Evolutionary conservation across 2,888 invertebrate species (phyloP), one percentile per base, ranked within the genome.

Genomic region (Alloscopus bannaensis): DNA sequence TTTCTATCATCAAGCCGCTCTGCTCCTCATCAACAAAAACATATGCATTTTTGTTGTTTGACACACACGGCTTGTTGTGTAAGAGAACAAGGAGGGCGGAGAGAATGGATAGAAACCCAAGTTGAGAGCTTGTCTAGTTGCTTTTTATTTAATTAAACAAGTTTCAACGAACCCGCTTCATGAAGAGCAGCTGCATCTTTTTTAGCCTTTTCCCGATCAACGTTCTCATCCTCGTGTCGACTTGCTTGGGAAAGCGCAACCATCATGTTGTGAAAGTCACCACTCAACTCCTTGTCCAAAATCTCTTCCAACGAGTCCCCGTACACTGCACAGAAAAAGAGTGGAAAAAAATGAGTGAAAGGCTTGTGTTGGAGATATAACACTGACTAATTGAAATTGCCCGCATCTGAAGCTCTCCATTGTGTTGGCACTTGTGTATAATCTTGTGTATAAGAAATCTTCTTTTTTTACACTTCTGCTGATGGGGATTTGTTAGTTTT

Each of bases 231-330:
- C 47, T 85, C 86, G 78, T 86, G 84, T 36, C 85, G 75, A 18
- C 82, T 83, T 47, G 70, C 86, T 77, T 86, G 86, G 28, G 82
- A 81, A 22, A 88, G 83, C 31, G 89, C 88, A 45, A 90, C 87
- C 62, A 90, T 88, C 55, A 91, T 87, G 22, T 89, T 87, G 83
- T 89, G 88, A 86, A 91, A 90, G 86, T 89, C 88, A 16, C 90
- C 90, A 81, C 89, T 89, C 0, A 90, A 89, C 84, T 91, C 91
- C 52, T 88, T 88, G 55, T 87, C 86, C 26, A 90, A 87, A 81
- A 89, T 88, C 18, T 88, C 86, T 82, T 90, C 89, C 71, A 90
- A 83, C 36, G 85, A 85, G 65, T 87, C 87, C 3, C 86, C 87
- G 84, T 86, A 88, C 83, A 83, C 86, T 86, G 73, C 2, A 76